Conservation (phyloP, 1,140 invertebrate genomes). For the Cydia strobilella region DNA sequence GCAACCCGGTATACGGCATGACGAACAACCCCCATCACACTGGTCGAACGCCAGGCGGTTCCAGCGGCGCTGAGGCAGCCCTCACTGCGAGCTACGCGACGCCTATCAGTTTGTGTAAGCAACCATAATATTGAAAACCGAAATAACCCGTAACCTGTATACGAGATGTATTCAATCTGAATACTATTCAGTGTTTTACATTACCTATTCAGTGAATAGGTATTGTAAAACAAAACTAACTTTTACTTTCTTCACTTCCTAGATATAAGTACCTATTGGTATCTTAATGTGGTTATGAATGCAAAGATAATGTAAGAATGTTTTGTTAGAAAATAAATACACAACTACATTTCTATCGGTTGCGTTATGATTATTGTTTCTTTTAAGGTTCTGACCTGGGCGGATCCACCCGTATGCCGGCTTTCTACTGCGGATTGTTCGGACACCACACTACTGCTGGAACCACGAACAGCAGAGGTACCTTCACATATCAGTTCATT, state of each 20-base stretch:
- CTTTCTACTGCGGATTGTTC: slow-evolving; percentile 97
- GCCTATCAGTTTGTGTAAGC: slow-evolving; percentile 90
- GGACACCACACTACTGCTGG: slow-evolving; percentile 94
- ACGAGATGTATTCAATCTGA: no score
- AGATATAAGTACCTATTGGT: no score
- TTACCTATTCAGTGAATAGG: no score
- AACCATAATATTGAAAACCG: no score
- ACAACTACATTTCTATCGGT: neutral
- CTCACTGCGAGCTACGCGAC: slow-evolving; percentile 89
- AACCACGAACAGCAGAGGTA: slow-evolving; percentile 75
- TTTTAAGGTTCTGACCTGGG: slow-evolving; percentile 91
- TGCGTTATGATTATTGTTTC: neutral
- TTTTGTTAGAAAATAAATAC: no score
- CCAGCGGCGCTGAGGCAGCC: slow-evolving; percentile 90
- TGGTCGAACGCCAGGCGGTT: slow-evolving; percentile 90
- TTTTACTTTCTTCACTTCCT: no score
- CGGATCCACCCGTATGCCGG: slow-evolving; percentile 97
- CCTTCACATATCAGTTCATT: neutral
- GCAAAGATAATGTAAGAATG: no score
- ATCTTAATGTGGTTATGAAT: no score
- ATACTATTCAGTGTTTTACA: no score
- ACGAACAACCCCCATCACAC: slow-evolving; percentile 96
- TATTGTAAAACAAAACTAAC: no score
- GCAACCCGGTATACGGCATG: slow-evolving; percentile 95
- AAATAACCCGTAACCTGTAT: no score